Base-by-base conservation (phyloP, 2,888 invertebrate species). In the Tribolium freemani region DNA sequence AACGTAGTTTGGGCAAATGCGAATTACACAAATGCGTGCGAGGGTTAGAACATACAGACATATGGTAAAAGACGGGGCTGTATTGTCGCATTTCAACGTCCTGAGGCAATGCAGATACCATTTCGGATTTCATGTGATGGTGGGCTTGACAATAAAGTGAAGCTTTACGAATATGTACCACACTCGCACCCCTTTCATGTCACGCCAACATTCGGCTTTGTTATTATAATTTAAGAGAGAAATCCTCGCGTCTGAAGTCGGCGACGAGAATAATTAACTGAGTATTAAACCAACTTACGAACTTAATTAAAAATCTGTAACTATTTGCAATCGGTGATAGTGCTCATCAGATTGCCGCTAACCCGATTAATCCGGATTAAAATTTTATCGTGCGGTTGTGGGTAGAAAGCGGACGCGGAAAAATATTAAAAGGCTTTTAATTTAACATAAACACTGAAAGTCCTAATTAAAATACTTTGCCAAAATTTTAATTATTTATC, bases 101-200 rank as follows among this genome's bases (percentile, higher is more conserved):
- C 79, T 73, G 72, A 68, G 80, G 84, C 83, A 74, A 83, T 83
- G 84, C 83, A 83, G 83, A 83, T 83, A 78, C 78, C 76, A 81
- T 81, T 81, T 81, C 78, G 75, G 76, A 78, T 78, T 75, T 74
- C 70, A 63, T 44, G 46, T 70, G 63, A 63, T 58, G 57, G 46
- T 53, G 54, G 53, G 66, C 66, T 67, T 46, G 60, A 46, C 63
- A 63, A 64, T 64, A 64, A 53, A 30, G 51, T 50, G 30, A 58
- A 60, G 60, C 69, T 38, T 30, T 64, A 5, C 51, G 51, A 64
- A 53, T 26, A 68, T 56, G 68, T 67, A 26, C 67, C 56, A 67
- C 57, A 68, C 21, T 68, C 68, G 48, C 68, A 68, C 68, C 68
- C 68, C 68, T 68, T 68, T 68, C 68, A 64, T 64, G 64, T 64